Evolutionary conservation across 2,113 vertebrate species (phyloP).

Genomic region (Tilapia sparmanii): DNA sequence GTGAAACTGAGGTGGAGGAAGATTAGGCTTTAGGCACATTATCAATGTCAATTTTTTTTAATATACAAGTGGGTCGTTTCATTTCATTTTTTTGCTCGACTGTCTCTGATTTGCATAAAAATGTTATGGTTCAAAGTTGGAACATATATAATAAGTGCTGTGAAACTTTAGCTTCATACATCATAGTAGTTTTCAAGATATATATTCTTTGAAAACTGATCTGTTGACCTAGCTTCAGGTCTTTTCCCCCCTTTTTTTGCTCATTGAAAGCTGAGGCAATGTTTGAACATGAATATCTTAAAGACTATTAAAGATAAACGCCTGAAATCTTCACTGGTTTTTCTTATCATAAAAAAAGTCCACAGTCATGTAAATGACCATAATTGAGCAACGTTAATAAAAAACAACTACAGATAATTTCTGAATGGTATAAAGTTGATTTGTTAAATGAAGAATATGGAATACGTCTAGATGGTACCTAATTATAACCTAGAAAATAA

Average conservation of each 20-base stretch:
- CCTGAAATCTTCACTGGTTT: not conserved
- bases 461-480: not conserved
- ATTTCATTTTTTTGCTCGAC: not conserved
- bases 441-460: not conserved
- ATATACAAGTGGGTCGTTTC: fast-evolving
- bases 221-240: not conserved
- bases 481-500: not conserved
- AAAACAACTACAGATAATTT: not conserved
- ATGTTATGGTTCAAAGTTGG: not conserved
- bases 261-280: not conserved
- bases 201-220: not conserved
- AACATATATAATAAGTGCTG: not conserved
- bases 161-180: not conserved
- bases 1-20: not conserved
- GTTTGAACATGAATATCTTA: not conserved
- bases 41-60: not conserved
- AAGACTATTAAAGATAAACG: not conserved
- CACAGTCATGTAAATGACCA: not conserved
- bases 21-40: not conserved
- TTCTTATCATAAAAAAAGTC: not conserved
- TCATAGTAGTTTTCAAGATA: not conserved
- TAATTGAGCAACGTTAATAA: not conserved
- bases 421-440: not conserved
- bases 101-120: not conserved
- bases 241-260: not conserved